A percentile compares a stretch with the other conserved stretches of the same genome.
Conservation (phyloP, 2,113 vertebrate genomes). For the Anseranas semipalmata region DNA sequence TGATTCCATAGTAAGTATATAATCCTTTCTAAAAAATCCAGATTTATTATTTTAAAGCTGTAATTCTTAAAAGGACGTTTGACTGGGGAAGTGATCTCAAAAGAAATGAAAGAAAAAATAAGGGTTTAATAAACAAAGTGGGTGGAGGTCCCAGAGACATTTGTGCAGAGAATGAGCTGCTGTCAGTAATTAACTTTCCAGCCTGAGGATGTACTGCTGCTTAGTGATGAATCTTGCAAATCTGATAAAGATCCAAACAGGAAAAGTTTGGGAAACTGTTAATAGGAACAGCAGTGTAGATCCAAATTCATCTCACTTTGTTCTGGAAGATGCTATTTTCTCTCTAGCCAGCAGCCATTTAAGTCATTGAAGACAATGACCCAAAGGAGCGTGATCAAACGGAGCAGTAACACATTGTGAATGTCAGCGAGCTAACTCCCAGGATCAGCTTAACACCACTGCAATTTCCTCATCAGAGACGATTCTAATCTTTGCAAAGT, state of each 20-base stretch:
- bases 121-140: neutral
- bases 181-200: neutral
- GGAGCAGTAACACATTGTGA: neutral
- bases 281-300: neutral
- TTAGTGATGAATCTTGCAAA: neutral
- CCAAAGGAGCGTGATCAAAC: neutral
- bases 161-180: neutral
- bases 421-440: neutral
- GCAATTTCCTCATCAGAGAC: neutral
- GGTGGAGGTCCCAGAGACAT: neutral
- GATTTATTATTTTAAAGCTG: neutral
- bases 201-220: neutral
- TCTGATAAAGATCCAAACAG: neutral
- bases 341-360: neutral
- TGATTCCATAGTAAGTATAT: neutral
- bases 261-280: neutral
- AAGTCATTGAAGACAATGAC: neutral
- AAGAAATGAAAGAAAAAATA: neutral
- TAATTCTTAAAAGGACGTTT: neutral
- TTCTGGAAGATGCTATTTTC: neutral
- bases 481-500: neutral
- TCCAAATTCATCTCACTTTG: neutral
- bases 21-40: neutral
- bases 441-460: neutral
- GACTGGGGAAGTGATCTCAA: neutral